phyloP scores from a whole-genome alignment of 2,797 vertebrate genomes.

The Parauchenoglanis ngamensis region DNA sequence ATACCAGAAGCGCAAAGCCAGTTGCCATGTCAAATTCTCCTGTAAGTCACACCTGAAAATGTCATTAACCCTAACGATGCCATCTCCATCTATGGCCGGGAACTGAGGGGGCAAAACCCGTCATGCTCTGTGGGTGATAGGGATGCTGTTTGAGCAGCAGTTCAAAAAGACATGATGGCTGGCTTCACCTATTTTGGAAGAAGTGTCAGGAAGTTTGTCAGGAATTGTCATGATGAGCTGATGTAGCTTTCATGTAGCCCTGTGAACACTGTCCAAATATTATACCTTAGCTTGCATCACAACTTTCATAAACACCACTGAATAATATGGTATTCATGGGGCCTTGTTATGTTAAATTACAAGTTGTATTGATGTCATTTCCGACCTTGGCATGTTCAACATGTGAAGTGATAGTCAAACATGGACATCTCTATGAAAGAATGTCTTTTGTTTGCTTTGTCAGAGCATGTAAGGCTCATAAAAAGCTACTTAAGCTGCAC shows the following conservation, averaged over 20 bases:
- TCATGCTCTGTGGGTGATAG: not conserved
- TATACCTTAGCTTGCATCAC: no score
- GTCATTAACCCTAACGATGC: not conserved
- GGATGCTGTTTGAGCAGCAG: not conserved
- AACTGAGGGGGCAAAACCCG: not conserved
- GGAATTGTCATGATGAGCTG: not conserved
- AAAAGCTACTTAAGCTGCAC: not conserved
- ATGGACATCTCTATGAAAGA: not conserved
- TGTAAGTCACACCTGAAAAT: conserved; percentile 15
- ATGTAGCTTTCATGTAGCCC: not conserved
- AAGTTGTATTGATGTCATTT: not conserved
- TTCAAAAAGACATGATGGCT: not conserved
- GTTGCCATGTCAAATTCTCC: conserved; percentile 10
- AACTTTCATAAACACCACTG: not conserved
- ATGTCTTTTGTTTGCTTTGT: not conserved
- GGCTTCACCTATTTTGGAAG: not conserved
- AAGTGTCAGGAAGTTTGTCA: not conserved
- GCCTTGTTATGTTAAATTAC: not conserved
- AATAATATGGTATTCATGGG: not conserved
- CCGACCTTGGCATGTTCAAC: not conserved
- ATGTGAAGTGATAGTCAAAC: not conserved
- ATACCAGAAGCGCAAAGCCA: not conserved
- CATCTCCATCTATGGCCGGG: not conserved
- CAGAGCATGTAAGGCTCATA: not conserved
- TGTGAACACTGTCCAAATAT: not conserved